Evolutionary conservation across 2,888 invertebrate genomes (phyloP), one percentile per base, ranked within the genome.

Genomic region (Hecatera dysodea): DNA sequence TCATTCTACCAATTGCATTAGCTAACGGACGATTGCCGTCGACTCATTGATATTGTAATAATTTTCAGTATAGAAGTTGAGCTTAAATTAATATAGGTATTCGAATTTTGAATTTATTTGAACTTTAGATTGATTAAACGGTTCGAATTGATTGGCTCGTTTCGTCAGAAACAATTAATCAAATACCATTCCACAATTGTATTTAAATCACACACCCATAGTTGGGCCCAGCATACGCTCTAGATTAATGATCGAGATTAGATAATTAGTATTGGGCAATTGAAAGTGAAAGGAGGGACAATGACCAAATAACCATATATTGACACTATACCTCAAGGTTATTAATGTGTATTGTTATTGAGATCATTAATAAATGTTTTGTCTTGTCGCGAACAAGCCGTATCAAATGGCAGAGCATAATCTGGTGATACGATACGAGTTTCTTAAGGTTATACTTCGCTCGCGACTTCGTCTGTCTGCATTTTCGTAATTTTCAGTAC

Each of bases 241-340:
- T 80, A 91, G 91, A 92, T 91, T 86, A 89, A 89, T 85, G 86
- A 92, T 91, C 83, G 64, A 90, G 92, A 92, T 92, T 88, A 92
- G 92, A 92, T 92, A 90, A 91, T 91, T 90, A 88, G 78, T 81
- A 87, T 91, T 90, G 86, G 82, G 81, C 87, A 90, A 90, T 80
- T 81, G 68, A 91, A 91, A 92, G 93, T 92, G 92, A 92, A 93
- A 92, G 93, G 91, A 86, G 86, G 78, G 80, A 83, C 83, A 87
- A 83, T 88, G 86, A 87, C 87, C 87, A 84, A 87, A 86, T 88
- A 85, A 86, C 87, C 87, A 84, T 81, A 76, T 88, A 86, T 88
- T 86, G 86, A 85, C 86, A 88, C 70, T 62, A 46, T 19, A n/a
- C 36, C 59, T 79, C 69, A 85, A 86, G 85, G 78, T 75, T 78